phyloP scores from a whole-genome alignment of 2,113 vertebrate genomes.

The Aphyosemion australe region DNA sequence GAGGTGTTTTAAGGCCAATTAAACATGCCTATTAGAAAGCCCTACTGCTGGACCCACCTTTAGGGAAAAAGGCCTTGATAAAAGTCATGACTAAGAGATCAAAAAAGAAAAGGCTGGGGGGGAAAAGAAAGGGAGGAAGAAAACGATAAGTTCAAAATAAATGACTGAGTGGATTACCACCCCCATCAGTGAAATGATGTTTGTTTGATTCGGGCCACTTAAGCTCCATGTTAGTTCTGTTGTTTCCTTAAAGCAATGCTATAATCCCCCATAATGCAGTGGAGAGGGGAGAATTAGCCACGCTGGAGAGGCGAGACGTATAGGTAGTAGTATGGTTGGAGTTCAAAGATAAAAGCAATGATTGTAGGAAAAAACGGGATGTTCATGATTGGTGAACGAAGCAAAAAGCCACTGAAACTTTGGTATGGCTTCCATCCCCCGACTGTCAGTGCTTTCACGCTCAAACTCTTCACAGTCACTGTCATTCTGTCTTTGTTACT shows the following conservation, averaged over 20 bases:
- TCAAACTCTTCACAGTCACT: conserved; percentile 51
- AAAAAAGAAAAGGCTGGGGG: conserved; percentile 12
- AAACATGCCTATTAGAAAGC: conserved; percentile 18
- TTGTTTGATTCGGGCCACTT: conserved; percentile 62
- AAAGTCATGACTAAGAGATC: conserved; percentile 25
- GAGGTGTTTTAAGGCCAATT: conserved; percentile 48
- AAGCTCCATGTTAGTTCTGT: conserved; percentile 53
- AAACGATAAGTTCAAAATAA: conserved; percentile 27
- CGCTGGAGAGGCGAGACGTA: conserved; percentile 5
- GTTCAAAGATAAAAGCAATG: conserved; percentile 1
- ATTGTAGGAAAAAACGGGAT: conserved; percentile 23
- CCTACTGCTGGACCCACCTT: conserved; percentile 24
- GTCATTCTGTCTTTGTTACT: conserved; percentile 60
- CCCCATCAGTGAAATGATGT: conserved; percentile 52
- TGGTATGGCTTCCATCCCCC: conserved; percentile 33
- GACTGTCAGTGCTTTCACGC: conserved; percentile 19
- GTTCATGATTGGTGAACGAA: conserved; percentile 45
- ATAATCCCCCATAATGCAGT: conserved; percentile 40
- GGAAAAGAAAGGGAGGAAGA: background rate
- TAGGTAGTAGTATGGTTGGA: background rate
- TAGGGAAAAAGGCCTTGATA: conserved; percentile 39
- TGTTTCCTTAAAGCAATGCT: conserved; percentile 55
- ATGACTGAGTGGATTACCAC: conserved; percentile 46
- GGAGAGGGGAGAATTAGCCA: conserved; percentile 19
- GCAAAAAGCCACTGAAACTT: conserved; percentile 32